These are phyloP conservation scores for Leptoteleia sp. DNA, from an alignment of 1,140 invertebrate species.

Conservation along the genomic window DNA sequence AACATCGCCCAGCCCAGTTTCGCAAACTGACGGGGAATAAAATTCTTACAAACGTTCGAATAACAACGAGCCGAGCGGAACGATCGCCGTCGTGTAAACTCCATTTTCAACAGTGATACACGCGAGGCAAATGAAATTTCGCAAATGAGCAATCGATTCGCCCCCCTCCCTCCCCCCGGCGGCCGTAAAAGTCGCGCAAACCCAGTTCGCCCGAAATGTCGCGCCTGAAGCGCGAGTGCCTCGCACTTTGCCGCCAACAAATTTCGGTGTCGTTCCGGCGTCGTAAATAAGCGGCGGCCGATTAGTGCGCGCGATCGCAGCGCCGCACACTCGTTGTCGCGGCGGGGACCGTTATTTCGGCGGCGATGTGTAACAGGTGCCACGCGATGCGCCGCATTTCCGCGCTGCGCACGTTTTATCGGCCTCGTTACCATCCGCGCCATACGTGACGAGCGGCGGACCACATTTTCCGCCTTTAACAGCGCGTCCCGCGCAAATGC, in stretches of 20 bases:
- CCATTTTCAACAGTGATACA: too few species aligned
- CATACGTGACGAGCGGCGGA: conserved; percentile 59
- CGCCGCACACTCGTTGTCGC: conserved; percentile 3
- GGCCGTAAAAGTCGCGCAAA: conserved; percentile 22
- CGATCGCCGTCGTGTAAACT: too few species aligned
- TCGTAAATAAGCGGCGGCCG: conserved; percentile 47
- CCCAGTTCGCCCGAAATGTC: conserved; percentile 24
- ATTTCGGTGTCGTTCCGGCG: conserved; percentile 32
- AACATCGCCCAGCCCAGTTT: too few species aligned
- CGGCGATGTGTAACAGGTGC: conserved; percentile 70
- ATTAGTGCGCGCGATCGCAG: conserved; percentile 45
- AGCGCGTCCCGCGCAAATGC: too few species aligned
- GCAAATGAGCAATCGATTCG: conserved; percentile 26
- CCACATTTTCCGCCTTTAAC: too few species aligned
- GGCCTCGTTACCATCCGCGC: conserved; percentile 62
- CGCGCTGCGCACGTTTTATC: conserved; percentile 64
- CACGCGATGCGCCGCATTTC: conserved; percentile 55
- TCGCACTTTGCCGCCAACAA: conserved; percentile 36
- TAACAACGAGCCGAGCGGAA: too few species aligned
- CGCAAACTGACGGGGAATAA: too few species aligned
- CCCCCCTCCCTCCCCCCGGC: too few species aligned
- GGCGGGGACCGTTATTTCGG: conserved; percentile 50
- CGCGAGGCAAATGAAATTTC: conserved; percentile 10
- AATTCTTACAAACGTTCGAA: too few species aligned
- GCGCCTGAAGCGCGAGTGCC: conserved; percentile 29